Base-by-base conservation (phyloP, 2,797 vertebrate species). In the Epinephelus coioides region DNA sequence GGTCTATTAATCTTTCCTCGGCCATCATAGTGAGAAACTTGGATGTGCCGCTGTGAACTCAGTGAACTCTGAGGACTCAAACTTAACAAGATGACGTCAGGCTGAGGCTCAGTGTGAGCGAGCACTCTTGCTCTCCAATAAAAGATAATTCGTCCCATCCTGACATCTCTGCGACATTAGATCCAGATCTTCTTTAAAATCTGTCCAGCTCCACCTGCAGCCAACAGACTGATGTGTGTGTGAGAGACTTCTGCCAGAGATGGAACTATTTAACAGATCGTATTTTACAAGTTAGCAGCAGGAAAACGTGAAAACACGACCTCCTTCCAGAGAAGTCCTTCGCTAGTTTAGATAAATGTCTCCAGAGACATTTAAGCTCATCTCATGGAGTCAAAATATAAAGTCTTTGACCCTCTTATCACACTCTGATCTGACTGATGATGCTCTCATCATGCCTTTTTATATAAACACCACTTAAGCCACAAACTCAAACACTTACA, bases 171-270 rank as follows among this genome's bases (percentile, higher is more conserved):
- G 34, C 30, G 1, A 63, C 34, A 34, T 76, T 61, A 69, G 53
- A 83, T 72, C 76, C 70, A 46, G 75, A 79, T 78, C 61, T 61
- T 30, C 55, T 84, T 50, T 79, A 3, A 73, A 70, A 60, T 51
- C 30, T 34, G 34, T 34, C 34, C 34, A 34, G 34, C 34, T 34
- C 34, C 34, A 34, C 55, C 79, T 75, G 69, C n/a, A 82, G 66
- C 40, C 63, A 57, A 43, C 66, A 30, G 30, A 49, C 27, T 5
- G 21, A 38, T 67, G 23, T 43, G 40, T 43, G 40, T 43, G 40
- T 43, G 64, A 30, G 78, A 34, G 7, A 8, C 8, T 34, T 34
- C 34, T 34, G 34, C 34, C 34, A 8, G 2, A 34, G 7, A 34
- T 34, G 34, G 34, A 34, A 34, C 34, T 34, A 34, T 34, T 34